Conservation (phyloP, 2,113 vertebrate genomes). For the Malurus melanocephalus region DNA sequence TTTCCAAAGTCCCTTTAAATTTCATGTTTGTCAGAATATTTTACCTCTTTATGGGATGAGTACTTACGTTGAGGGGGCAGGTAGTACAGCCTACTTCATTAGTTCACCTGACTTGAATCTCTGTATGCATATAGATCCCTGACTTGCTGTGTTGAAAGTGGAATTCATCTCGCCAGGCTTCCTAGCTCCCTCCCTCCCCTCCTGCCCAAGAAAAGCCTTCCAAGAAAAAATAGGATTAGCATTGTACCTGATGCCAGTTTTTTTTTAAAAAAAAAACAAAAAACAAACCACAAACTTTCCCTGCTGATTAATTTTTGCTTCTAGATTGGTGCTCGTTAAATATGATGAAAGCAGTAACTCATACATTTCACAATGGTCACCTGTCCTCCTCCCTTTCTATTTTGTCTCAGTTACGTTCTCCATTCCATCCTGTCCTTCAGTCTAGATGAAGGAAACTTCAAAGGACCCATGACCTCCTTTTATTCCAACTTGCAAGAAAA, state of each 20-base stretch:
- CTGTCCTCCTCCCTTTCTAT: not conserved
- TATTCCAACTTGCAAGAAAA: not conserved
- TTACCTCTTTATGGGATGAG: not conserved
- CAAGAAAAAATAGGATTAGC: not conserved
- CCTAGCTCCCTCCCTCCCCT: not conserved
- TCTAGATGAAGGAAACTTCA: slow-evolving; percentile 16
- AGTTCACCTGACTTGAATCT: not conserved
- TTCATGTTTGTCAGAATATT: not conserved
- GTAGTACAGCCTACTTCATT: not conserved
- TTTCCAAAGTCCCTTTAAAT: not conserved
- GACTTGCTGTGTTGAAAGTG: slow-evolving; percentile 23
- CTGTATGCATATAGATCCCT: not conserved
- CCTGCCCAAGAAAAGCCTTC: not conserved
- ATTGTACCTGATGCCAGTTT: not conserved
- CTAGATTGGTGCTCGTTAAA: not conserved
- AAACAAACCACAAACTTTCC: not conserved
- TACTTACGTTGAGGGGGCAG: not conserved
- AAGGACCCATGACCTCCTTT: slow-evolving; percentile 29
- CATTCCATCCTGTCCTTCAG: not conserved
- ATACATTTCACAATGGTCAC: not conserved
- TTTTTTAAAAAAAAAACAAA: not conserved
- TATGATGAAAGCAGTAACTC: not conserved
- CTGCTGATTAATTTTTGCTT: not conserved
- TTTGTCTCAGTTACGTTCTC: slow-evolving; percentile 11
- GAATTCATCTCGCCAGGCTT: slow-evolving; percentile 1